Base-by-base conservation (phyloP, 1,140 invertebrate genomes). In the Drosophila triauraria region DNA sequence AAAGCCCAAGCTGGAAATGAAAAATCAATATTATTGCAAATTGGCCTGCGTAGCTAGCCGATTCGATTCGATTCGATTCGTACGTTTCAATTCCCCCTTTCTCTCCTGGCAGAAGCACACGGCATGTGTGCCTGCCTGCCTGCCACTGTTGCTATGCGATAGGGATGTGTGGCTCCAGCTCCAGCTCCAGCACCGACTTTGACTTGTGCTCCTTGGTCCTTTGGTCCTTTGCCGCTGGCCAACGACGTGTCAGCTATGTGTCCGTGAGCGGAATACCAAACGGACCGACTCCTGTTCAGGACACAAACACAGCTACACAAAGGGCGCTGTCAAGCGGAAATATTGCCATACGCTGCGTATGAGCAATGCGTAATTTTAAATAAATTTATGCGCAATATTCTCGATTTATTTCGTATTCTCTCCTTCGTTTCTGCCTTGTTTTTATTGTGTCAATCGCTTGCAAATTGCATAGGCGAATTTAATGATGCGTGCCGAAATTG, bases 311-410 rank as follows among this genome's bases (percentile, higher is more conserved):
- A 23, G 15, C 12, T 64, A 51, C 75, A 71, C 80, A 86, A 76
- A 79, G 78, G 80, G 47, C 60, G 61, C 82, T 32, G 64, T 75
- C 48, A 71, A 86, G 82, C 82, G 82, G 65, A 86, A 86, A 86
- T 86, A 86, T 86, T 82, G 84, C 81, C 84, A 87, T 88, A 87
- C 84, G 84, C 77, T 80, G 84, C 84, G 84, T 88, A 87, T 87
- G 83, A 87, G 83, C 77, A 87, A 87, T 90, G 84, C 85, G 84
- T 87, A 84, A 87, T 87, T 87, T 88, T 88, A 88, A 87, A 87
- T 76, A 83, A 80, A 87, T 87, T 87, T 87, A 78, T 88, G 80
- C 84, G 80, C 80, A 84, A 80, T 87, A 87, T 84, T 75, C 77
- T 71, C 80, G 69, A 88, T 88, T 88, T 88, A 84, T 84, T 56